Evolutionary conservation across 2,888 invertebrate species (phyloP).

Genomic region (Drosophila multiciliata): DNA sequence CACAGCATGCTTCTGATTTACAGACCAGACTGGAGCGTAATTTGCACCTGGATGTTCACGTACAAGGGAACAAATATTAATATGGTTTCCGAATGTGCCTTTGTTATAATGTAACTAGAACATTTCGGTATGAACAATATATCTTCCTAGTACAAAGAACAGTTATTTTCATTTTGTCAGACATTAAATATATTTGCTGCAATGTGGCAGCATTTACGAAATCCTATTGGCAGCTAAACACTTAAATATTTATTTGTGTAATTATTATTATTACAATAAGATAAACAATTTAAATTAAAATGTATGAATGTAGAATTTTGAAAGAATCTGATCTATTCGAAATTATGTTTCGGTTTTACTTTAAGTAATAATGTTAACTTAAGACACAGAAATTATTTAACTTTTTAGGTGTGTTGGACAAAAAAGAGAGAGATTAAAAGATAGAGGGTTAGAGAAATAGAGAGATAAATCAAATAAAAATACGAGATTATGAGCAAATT

Average conservation of each 20-base stretch:
- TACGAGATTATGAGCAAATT: no score
- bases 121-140: neutral
- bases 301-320: neutral
- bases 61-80: conserved; percentile 2
- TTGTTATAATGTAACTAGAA: conserved; percentile 20
- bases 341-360: neutral
- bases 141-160: neutral
- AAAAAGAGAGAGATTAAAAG: neutral
- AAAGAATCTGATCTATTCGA: neutral
- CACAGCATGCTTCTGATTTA: conserved; percentile 24
- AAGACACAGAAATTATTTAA: neutral
- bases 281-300: neutral
- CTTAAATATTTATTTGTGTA: neutral
- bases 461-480: neutral
- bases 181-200: neutral
- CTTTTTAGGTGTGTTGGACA: neutral
- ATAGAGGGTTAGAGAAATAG: neutral
- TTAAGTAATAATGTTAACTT: neutral
- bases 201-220: neutral
- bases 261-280: neutral
- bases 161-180: neutral
- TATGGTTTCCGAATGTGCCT: neutral
- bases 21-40: conserved; percentile 3
- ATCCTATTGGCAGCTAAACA: neutral
- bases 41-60: conserved; percentile 19